phyloP scores from a whole-genome alignment of 2,113 vertebrate genomes.

The Pangasianodon hypophthalmus region DNA sequence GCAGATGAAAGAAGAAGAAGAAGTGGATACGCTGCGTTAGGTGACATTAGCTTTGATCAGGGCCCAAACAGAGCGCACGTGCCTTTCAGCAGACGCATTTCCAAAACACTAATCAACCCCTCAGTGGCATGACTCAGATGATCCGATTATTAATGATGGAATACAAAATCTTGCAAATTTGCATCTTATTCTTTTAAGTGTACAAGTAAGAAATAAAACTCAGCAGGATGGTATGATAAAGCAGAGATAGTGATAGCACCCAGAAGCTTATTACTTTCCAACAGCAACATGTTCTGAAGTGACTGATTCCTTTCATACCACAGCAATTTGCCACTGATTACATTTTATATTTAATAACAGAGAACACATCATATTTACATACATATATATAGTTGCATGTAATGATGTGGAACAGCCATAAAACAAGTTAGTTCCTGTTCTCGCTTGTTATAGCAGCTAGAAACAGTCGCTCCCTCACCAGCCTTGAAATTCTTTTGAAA shows the following conservation, averaged over 20 bases:
- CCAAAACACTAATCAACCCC: background rate
- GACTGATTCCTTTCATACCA: background rate
- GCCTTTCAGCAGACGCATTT: background rate
- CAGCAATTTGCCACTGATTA: background rate
- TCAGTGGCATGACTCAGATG: background rate
- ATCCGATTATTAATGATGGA: background rate
- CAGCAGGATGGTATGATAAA: background rate
- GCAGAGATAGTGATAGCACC: background rate
- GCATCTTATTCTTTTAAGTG: background rate
- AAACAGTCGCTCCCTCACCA: no score
- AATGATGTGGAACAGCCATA: background rate
- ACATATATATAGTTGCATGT: background rate
- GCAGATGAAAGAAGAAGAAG: conserved; percentile 44
- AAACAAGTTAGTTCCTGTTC: no score
- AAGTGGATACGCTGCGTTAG: background rate
- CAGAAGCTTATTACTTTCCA: background rate
- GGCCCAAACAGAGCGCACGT: background rate
- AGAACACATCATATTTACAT: background rate
- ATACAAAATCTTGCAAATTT: background rate
- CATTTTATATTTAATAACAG: background rate
- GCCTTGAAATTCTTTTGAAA: no score
- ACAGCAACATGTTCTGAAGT: background rate
- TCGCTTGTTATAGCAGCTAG: no score
- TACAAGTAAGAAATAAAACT: background rate
- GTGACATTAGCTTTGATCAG: conserved; percentile 42